Conservation (phyloP, 2,113 vertebrate genomes). For the Ptilonorhynchus violaceus region DNA sequence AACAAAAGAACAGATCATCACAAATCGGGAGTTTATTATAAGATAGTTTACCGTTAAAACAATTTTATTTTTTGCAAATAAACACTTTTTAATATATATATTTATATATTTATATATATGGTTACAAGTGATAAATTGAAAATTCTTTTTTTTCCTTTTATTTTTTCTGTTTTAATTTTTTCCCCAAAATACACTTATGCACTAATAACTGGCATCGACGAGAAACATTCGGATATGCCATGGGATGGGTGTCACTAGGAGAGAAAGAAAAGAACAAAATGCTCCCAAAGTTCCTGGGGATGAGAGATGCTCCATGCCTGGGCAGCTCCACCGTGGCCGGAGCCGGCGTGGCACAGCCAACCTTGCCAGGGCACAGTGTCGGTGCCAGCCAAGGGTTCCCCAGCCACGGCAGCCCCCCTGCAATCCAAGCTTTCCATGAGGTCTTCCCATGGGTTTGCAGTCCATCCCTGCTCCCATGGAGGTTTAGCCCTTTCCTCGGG, state of each 20-base stretch:
- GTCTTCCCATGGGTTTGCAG: neutral
- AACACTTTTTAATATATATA: slow-evolving; percentile 76
- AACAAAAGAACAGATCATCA: slow-evolving; percentile 71
- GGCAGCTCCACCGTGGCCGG: neutral
- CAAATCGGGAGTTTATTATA: slow-evolving; percentile 61
- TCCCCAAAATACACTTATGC: slow-evolving; percentile 74
- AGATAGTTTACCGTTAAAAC: slow-evolving; percentile 74
- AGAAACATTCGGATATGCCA: slow-evolving; percentile 35
- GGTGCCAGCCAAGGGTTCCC: rapidly evolving
- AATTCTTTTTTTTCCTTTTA: slow-evolving; percentile 8
- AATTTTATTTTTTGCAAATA: slow-evolving; percentile 74
- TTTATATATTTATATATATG: slow-evolving; percentile 78
- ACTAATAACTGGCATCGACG: slow-evolving; percentile 65
- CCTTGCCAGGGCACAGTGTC: rapidly evolving
- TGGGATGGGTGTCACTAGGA: neutral
- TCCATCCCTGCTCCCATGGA: neutral
- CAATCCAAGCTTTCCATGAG: neutral
- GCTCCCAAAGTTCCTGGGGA: neutral
- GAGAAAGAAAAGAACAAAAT: slow-evolving; percentile 25
- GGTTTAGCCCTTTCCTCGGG: neutral
- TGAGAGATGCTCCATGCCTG: neutral
- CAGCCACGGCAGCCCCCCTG: rapidly evolving
- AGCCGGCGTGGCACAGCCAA: neutral
- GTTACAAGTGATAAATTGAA: slow-evolving; percentile 76
- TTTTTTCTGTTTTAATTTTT: neutral